Evolutionary conservation across 2,797 vertebrate genomes (phyloP), one percentile per base, ranked within the genome.

Genomic region (Chaetodon trifasciatus): DNA sequence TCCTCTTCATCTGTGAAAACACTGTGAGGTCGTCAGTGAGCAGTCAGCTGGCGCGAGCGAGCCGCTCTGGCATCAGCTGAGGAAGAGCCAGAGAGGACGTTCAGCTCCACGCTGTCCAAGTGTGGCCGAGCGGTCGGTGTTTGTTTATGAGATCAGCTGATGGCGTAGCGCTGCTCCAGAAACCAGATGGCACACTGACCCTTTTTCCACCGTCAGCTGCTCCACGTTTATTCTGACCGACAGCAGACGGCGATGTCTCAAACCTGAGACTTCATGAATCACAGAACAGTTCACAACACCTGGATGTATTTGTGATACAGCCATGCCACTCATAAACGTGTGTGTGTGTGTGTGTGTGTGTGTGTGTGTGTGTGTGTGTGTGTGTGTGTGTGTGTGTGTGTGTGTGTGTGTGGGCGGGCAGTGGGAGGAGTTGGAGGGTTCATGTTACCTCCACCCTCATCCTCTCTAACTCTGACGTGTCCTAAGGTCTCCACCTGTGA

Each of bases 391-490:
- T 42, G 53, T 56, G 32, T 60, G 57, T 60, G 57, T 60, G 57
- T 60, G 28, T 60, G 32, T 60, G 57, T 21, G 32, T 60, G 57
- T 39, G 32, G 1, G 47, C 49, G 23, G 12, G 44, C 1, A 17
- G 75, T 8, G 47, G 17, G 44, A 23, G 23, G 42, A 55, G 42
- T 50, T 1, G 24, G 21, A 17, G 74, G 71, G 12, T 19, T 90
- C 73, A 35, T 62, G 78, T 90, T 81, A 73, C 81, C 32, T 8
- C 12, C 6, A 4, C 39, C 16, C 60, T 68, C 57, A 42, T 84
- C 55, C 46, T 73, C 78, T 76, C 32, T 6, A 60, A 83, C 16
- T 19, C 82, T 73, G 86, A 85, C 84, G 72, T 85, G 86, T 86
- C 80, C 79, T 35, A 5, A 77, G 44, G 67, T 73, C 66, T 55